Evolutionary conservation across 2,113 vertebrate genomes (phyloP).

Genomic region (Spheniscus mendiculus): DNA sequence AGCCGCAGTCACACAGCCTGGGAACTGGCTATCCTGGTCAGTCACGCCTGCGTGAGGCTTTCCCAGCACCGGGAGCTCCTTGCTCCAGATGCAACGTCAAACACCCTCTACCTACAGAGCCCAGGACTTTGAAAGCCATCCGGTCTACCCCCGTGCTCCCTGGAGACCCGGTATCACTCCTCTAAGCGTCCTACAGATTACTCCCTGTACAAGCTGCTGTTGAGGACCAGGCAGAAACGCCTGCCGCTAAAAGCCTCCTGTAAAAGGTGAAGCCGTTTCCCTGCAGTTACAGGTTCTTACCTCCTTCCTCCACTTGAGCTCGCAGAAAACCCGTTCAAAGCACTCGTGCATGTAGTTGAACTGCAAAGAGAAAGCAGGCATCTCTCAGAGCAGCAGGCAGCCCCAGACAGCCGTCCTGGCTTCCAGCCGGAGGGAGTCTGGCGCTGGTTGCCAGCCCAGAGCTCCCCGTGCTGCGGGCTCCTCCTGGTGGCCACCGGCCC

Average conservation of each 20-base stretch:
- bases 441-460: not conserved
- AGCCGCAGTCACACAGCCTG: fast-evolving
- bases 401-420: not conserved
- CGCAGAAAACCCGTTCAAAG: conserved; percentile 97
- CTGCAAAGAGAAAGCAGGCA: conserved; percentile 57
- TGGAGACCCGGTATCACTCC: fast-evolving
- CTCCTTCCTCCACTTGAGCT: conserved; percentile 98
- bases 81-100: fast-evolving
- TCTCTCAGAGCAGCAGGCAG: not conserved
- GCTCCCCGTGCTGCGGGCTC: conserved; percentile 2
- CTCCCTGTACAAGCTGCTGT: not conserved
- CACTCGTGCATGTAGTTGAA: conserved; percentile 99
- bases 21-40: not conserved
- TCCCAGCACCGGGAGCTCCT: not conserved
- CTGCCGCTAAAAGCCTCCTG: not conserved
- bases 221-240: fast-evolving
- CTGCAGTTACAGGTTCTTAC: conserved; percentile 61
- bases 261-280: not conserved
- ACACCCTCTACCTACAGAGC: not conserved
- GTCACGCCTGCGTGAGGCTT: not conserved
- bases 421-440: too few species aligned
- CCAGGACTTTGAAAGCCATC: too few species aligned
- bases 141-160: fast-evolving
- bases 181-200: fast-evolving
- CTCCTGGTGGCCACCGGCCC: conserved; percentile 19